Evolutionary conservation across 1,140 invertebrate species (phyloP), one percentile per base, ranked within the genome.

Genomic region (Nylanderia fulva): DNA sequence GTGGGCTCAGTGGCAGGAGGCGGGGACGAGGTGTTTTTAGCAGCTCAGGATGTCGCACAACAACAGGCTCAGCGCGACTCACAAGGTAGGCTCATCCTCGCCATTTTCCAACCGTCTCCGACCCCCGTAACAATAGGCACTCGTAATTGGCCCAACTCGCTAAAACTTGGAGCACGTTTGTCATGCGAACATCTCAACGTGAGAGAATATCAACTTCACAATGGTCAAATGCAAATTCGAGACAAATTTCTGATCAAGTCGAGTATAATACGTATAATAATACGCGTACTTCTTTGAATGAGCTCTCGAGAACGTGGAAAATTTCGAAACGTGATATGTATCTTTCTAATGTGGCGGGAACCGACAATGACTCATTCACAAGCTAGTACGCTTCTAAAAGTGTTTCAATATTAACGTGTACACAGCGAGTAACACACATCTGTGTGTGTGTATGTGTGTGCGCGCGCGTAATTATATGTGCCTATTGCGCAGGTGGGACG

Each of bases 41-140:
- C 96, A 92, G 96, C 96, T 91, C 96, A 97, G 95, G 96, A 97
- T 94, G 96, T 96, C 90, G 95, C 95, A 85, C 96, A 96, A 85
- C 96, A 96, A 83, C 96, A 96, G 93, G 96, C 96, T 94, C 96
- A 97, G 94, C 96, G 96, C 94, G 96, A 97, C 95, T 96, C 96
- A 92, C 96, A 97, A 97, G 96, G 96, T 97, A 96, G 96, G 96
- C 94, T 94, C 92, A 93, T 92, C 90, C 90, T 92, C 82, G 91
- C 91, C 94, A 93, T 90, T 94, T 93, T 87, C 77, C 86, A 94
- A 88, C 85, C 69, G 90, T 84, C 91, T 86, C 90, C 86, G 89
- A 85, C 77, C 91, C 90, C 93, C 92, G 91, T 86, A 93, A 92
- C 94, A 94, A 94, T 92, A 87, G 90, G 91, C 93, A 93, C 91